Evolutionary conservation across 30 jellyfish, hydroid and myxozoan species (phyloP), one percentile per base, ranked within the genome.

Genomic region (Rhopilema esculentum): DNA sequence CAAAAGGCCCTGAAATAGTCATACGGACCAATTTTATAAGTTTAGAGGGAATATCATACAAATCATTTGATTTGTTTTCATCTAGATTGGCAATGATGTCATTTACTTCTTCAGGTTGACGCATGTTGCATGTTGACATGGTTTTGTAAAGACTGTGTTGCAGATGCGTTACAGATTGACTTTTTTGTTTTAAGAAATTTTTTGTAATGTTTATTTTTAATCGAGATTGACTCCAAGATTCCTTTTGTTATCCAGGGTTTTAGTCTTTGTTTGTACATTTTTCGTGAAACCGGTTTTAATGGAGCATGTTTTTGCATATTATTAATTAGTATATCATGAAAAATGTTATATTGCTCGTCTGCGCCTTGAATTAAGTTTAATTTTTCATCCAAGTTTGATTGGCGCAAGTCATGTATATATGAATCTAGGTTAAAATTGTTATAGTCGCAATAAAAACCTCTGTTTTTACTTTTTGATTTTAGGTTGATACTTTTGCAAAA

Each of bases 151-250:
- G n/a, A n/a, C n/a, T n/a, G n/a, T n/a, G n/a, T n/a, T n/a, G n/a
- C n/a, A n/a, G n/a, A n/a, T n/a, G n/a, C n/a, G n/a, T n/a, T n/a
- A n/a, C 66, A 50, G 19, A 2, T 24, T 66, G 80, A 24, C 40
- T 82, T 29, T 82, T 82, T 82, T 30, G 90, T 57, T 68, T 82
- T 22, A 0, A 82, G 79, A 24, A 82, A 20, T 49, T 66, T 82
- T 50, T 82, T 82, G 77, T 67, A 82, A 48, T 22, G 52, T 49
- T 66, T 82, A 23, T 82, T 82, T 51, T 82, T 82, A 26, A 82
- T 66, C 71, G 91, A 82, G 83, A 82, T 82, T 66, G 91, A 82
- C 40, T 82, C 67, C 71, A 82, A 67, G 40, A 75, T 50, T n/a
- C 86, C 74, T 29, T 72, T 26, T 7, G 84, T 26, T 57, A 72